Evolutionary conservation across 2,113 vertebrate species (phyloP).

Genomic region (Calyptomena viridis): DNA sequence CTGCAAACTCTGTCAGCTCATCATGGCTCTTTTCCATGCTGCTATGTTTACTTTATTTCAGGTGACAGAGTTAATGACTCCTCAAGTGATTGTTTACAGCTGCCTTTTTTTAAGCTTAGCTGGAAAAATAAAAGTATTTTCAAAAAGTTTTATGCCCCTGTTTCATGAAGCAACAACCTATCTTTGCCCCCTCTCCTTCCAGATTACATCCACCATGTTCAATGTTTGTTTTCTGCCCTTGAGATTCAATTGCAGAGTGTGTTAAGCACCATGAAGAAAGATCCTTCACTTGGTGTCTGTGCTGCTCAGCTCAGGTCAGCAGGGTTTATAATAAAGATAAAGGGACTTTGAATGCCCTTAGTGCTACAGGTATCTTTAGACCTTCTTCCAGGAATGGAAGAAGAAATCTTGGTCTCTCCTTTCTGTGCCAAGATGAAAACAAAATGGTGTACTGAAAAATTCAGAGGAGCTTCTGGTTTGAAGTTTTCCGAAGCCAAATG

Average conservation of each 20-base stretch:
- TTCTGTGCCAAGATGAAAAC: not conserved
- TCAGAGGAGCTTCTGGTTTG: not conserved
- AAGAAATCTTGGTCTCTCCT: not conserved
- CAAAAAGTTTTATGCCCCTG: not conserved
- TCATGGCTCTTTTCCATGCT: not conserved
- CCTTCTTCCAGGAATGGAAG: not conserved
- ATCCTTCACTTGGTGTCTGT: not conserved
- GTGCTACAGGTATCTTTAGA: not conserved
- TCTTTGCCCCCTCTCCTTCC: not conserved
- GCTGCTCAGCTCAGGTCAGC: not conserved
- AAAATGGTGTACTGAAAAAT: not conserved
- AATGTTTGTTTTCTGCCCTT: not conserved
- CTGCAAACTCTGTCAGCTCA: not conserved
- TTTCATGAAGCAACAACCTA: not conserved
- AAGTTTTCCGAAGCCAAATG: not conserved
- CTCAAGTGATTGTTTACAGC: not conserved
- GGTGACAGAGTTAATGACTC: not conserved
- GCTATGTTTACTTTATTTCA: not conserved
- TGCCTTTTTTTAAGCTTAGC: not conserved
- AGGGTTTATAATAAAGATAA: not conserved
- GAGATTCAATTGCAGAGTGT: not conserved
- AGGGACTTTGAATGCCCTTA: not conserved
- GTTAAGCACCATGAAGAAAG: not conserved
- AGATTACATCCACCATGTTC: not conserved
- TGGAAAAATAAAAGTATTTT: not conserved